Conservation (phyloP, 2,888 invertebrate species). For the Altica lythri region DNA sequence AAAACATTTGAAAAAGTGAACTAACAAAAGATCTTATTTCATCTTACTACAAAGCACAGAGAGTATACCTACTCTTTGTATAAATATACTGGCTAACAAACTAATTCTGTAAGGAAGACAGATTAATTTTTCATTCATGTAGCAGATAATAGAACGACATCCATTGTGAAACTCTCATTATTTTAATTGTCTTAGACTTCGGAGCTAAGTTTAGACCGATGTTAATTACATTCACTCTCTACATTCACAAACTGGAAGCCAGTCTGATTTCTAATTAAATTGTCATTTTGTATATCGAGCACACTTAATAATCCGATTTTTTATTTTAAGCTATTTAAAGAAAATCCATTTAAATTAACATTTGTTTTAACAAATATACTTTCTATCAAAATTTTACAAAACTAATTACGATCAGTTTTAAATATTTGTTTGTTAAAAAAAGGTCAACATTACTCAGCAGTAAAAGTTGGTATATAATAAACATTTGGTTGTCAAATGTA, state of each 20-base stretch:
- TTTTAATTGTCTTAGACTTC: constrained; percentile 30
- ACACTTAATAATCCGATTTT: too few relatives aligned
- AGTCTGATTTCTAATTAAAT: constrained; percentile 16
- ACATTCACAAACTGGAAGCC: constrained; percentile 20
- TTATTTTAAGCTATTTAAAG: too few relatives aligned
- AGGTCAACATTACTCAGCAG: too few relatives aligned
- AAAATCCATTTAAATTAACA: too few relatives aligned
- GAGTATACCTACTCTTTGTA: constrained; percentile 37
- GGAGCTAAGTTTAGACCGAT: constrained; percentile 25
- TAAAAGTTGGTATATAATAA: too few relatives aligned
- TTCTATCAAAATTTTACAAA: too few relatives aligned
- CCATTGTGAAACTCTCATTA: constrained; percentile 36
- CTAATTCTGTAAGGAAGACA: constrained; percentile 42
- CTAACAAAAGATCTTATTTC: constrained; percentile 44
- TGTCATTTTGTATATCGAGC: constrained; percentile 15
- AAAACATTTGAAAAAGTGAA: constrained; percentile 44
- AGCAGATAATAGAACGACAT: constrained; percentile 36
- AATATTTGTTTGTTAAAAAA: too few relatives aligned
- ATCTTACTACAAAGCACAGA: constrained; percentile 46
- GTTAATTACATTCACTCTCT: constrained; percentile 19
- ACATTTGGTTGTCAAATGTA: too few relatives aligned
- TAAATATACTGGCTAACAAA: constrained; percentile 45
- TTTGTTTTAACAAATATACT: too few relatives aligned
- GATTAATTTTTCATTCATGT: constrained; percentile 45
- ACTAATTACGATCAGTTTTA: too few relatives aligned